Conservation (phyloP, 2,113 vertebrate species). For the Siniperca knerii region DNA sequence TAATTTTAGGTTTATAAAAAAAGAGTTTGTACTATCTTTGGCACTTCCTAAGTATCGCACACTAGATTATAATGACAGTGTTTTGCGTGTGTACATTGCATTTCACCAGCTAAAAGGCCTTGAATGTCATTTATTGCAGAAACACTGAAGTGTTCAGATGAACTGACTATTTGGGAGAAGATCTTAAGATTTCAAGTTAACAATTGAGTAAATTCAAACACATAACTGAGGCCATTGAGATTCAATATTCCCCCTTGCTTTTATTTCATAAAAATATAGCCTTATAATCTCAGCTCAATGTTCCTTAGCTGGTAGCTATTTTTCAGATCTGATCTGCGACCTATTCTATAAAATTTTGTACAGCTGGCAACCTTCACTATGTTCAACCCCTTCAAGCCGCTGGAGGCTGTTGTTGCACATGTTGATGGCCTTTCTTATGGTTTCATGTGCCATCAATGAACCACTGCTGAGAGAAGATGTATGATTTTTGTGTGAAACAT, state of each 20-base stretch:
- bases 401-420: conserved; percentile 38
- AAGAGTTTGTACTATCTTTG: conserved; percentile 6
- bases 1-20: background rate
- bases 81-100: background rate
- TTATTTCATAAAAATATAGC: conserved; percentile 20
- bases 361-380: conserved; percentile 11
- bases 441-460: conserved; percentile 16
- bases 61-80: background rate
- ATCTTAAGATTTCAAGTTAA: background rate
- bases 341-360: conserved; percentile 8
- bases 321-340: conserved; percentile 28
- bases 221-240: conserved; percentile 5
- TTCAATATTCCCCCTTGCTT: background rate
- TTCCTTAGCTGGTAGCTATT: conserved; percentile 31
- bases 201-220: conserved; percentile 9
- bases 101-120: conserved; percentile 10
- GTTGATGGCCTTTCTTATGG: conserved; percentile 16
- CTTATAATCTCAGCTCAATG: conserved; percentile 39
- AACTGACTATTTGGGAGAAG: conserved; percentile 10
- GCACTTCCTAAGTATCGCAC: background rate
- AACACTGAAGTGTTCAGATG: background rate
- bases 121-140: conserved; percentile 12
- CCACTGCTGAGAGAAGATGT: conserved; percentile 22
- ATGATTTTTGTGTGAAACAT: conserved; percentile 27
- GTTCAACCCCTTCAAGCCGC: conserved; percentile 13